These are phyloP conservation scores for Ciconia boyciana DNA, from an alignment of 2,113 vertebrate genomes.

Conservation along the genomic window DNA sequence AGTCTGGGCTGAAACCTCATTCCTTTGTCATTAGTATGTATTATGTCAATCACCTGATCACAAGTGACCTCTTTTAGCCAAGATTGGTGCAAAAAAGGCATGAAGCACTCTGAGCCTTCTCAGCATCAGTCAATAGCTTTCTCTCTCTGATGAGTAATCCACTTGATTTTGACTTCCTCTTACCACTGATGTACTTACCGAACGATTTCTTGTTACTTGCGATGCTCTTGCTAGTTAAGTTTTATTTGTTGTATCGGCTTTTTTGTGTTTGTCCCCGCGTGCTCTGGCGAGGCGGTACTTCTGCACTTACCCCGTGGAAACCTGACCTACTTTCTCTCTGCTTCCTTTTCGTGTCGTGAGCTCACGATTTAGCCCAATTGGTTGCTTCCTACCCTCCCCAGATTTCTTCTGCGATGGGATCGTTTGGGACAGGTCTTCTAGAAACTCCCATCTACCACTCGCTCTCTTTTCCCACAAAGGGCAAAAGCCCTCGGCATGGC, in stretches of 20 bases:
- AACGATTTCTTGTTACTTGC: background rate
- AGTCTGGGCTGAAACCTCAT: background rate
- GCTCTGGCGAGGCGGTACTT: background rate
- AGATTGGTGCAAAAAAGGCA: background rate
- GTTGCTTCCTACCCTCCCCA: background rate
- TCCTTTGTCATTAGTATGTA: background rate
- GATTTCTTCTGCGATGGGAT: background rate
- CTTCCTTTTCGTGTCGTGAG: background rate
- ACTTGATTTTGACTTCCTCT: background rate
- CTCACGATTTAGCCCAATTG: fast-evolving
- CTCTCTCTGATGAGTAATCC: background rate
- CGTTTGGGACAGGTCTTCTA: background rate
- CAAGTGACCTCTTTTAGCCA: background rate
- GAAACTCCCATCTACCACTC: background rate
- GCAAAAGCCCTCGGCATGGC: background rate
- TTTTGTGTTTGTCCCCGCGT: background rate
- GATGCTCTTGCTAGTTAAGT: background rate
- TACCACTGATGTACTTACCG: background rate
- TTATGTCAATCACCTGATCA: background rate
- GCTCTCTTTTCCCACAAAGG: background rate
- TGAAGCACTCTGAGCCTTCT: background rate
- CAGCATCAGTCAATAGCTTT: background rate
- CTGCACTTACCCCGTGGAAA: background rate
- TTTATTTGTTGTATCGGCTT: background rate
- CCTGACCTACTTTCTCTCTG: background rate